These are phyloP conservation scores for Poeciliopsis gracilis DNA, from an alignment of 2,797 vertebrate species.

Conservation along the genomic window DNA sequence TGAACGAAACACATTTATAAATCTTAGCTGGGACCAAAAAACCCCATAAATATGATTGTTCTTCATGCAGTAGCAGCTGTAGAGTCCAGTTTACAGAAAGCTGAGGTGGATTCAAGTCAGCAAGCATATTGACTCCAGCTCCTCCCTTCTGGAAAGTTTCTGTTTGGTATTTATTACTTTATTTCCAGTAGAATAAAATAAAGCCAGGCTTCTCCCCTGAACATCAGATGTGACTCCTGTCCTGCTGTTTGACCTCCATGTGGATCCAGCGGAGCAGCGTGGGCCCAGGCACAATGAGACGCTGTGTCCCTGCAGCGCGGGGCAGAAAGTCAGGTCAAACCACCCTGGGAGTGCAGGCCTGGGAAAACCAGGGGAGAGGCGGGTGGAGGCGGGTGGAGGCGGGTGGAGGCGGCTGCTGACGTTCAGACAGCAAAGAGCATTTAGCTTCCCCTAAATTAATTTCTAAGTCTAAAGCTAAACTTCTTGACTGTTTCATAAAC, in stretches of 20 bases:
- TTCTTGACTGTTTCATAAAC: too few relatives aligned
- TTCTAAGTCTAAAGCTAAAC: too few relatives aligned
- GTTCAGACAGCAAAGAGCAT: neutral
- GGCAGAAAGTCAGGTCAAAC: slow-evolving; percentile 69
- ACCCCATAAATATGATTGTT: neutral
- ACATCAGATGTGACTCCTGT: neutral
- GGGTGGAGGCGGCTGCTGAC: too few relatives aligned
- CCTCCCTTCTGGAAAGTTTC: neutral
- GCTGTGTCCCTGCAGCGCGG: slow-evolving; percentile 55
- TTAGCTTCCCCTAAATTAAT: too few relatives aligned
- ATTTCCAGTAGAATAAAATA: neutral
- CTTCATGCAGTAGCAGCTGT: neutral
- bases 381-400: too few relatives aligned
- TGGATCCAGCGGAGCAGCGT: slow-evolving; percentile 27
- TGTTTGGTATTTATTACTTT: neutral
- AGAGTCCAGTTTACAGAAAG: too few relatives aligned
- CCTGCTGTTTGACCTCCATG: neutral
- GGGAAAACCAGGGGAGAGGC: slow-evolving; percentile 50
- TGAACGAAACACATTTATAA: neutral
- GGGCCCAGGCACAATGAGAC: slow-evolving; percentile 62
- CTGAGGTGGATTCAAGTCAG: too few relatives aligned
- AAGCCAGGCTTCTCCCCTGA: neutral
- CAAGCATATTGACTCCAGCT: too few relatives aligned
- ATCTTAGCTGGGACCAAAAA: neutral
- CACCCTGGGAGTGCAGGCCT: slow-evolving; percentile 60